Evolutionary conservation across 2,113 vertebrate genomes (phyloP).

Genomic region (Pygoscelis adeliae): DNA sequence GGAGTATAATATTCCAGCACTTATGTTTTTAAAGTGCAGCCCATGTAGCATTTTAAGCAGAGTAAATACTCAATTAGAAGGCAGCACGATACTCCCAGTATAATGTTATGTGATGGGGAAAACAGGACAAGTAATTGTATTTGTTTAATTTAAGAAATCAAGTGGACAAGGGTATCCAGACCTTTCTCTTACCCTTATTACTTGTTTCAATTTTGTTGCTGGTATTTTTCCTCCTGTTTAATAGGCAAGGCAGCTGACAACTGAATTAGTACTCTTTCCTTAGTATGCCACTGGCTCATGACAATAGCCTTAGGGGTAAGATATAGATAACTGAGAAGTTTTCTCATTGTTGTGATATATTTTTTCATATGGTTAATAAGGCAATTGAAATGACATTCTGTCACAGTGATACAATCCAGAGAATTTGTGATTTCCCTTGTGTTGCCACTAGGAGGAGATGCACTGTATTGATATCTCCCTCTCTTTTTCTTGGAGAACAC

Average conservation of each 20-base stretch:
- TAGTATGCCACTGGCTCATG: conserved; percentile 91
- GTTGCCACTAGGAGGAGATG: conserved; percentile 79
- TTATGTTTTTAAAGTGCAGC: conserved; percentile 50
- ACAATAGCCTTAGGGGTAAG: conserved; percentile 98
- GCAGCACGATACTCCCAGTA: neutral
- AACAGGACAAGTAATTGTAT: conserved; percentile 40
- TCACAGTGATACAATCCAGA: conserved; percentile 72
- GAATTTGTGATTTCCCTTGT: conserved; percentile 62
- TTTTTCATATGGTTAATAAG: conserved; percentile 91
- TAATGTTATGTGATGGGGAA: conserved; percentile 54
- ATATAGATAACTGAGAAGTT: conserved; percentile 92
- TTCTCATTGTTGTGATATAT: conserved; percentile 88
- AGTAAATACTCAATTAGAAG: conserved; percentile 57
- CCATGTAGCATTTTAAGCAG: conserved; percentile 21
- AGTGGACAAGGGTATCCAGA: conserved; percentile 71
- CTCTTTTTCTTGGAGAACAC: neutral
- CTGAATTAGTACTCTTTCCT: conserved; percentile 92
- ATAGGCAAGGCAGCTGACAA: conserved; percentile 95
- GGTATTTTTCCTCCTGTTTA: conserved; percentile 77
- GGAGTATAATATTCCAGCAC: conserved; percentile 21
- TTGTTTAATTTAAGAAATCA: conserved; percentile 64
- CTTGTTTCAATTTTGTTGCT: conserved; percentile 72
- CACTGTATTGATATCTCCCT: neutral
- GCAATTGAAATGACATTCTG: conserved; percentile 98
- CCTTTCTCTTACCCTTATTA: conserved; percentile 68